Conservation (phyloP, 2,113 vertebrate species). For the Cettia cetti region DNA sequence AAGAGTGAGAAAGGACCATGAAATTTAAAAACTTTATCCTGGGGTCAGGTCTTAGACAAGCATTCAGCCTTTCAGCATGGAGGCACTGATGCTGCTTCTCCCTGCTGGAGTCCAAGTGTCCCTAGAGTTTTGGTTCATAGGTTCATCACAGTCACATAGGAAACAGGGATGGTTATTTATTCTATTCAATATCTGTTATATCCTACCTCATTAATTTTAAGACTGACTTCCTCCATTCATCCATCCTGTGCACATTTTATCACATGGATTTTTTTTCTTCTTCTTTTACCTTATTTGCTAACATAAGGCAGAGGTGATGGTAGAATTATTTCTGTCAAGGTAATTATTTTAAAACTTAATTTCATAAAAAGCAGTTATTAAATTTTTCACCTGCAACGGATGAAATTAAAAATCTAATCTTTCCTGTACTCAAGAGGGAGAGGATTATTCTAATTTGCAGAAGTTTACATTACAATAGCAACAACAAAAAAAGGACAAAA, state of each 20-base stretch:
- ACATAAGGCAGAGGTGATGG: background rate
- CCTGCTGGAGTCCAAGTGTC: background rate
- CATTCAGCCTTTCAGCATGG: background rate
- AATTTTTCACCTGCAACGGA: background rate
- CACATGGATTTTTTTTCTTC: background rate
- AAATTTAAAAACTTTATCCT: background rate
- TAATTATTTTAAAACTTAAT: background rate
- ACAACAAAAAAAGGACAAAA: background rate
- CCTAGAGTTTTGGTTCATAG: background rate
- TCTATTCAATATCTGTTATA: background rate
- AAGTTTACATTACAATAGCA: background rate
- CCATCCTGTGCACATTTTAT: background rate
- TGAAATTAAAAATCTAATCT: background rate
- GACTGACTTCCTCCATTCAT: background rate
- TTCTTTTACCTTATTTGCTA: background rate
- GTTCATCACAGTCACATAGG: accelerated
- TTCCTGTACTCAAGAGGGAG: background rate
- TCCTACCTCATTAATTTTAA: background rate
- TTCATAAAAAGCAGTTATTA: background rate
- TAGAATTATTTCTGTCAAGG: background rate
- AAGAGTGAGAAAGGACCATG: background rate
- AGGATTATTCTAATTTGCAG: background rate
- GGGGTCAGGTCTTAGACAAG: background rate
- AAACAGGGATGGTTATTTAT: background rate
- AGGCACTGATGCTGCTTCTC: background rate